Base-by-base conservation (phyloP, 2,888 invertebrate species). In the Danaus chrysippus region DNA sequence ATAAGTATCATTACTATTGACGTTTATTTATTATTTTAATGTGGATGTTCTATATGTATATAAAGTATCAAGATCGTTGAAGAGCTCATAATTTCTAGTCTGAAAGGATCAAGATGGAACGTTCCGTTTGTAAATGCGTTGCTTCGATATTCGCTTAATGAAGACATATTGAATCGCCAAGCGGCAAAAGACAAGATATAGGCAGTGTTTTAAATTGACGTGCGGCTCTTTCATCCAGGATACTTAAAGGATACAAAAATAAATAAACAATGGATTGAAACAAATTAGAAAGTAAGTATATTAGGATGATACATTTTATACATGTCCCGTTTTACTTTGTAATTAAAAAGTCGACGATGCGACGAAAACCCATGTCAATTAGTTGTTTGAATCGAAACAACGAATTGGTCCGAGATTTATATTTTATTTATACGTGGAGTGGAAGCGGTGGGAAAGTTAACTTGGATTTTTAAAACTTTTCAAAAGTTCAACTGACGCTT, bases 131-230 rank as follows among this genome's bases (percentile, higher is more conserved):
- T 81, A 80, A 84, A 86, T 83, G 79, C 83, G 84, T 83, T 84
- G 84, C 83, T 83, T 83, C 84, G 86, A 87, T 86, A 84, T 85
- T 83, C 86, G 73, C 84, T 87, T 91, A 91, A 91, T 91, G 90
- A 91, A 91, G 90, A 90, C 90, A 90, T 91, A 91, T 91, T 90
- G 90, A 89, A 87, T 87, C 86, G 87, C 85, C 80, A 84, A 87
- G 81, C 86, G 83, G 83, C 83, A 75, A 81, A 79, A 77, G 86
- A 83, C 85, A 85, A 84, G 79, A 83, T 85, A 85, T 87, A 86
- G 83, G 81, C 87, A 83, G 86, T 83, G 86, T 82, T 85, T 73
- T 85, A 87, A 87, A 88, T 86, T 88, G 89, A 87, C 86, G 72
- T 82, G 86, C 83, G 83, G 84, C 73, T 75, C 82, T 83, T 87